Conservation (phyloP, 2,113 vertebrate species). For the Nyctibius bracteatus region DNA sequence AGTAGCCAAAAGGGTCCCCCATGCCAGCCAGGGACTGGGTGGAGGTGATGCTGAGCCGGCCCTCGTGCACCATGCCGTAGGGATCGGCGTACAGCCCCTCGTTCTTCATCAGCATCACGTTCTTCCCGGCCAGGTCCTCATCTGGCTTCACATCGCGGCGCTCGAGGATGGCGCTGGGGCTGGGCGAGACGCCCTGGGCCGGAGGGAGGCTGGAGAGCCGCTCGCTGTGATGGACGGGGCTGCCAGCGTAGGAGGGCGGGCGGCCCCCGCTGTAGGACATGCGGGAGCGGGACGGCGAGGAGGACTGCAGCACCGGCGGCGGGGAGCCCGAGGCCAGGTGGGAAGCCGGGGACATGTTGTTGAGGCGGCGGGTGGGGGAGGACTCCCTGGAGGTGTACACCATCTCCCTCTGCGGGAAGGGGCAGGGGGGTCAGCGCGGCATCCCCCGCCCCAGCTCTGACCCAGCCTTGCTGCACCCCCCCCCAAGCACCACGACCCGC, state of each 20-base stretch:
- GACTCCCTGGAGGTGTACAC: conserved; percentile 94
- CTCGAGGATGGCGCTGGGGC: conserved; percentile 96
- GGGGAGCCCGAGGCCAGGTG: conserved; percentile 73
- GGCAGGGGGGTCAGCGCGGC: fast-evolving
- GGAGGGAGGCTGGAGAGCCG: conserved; percentile 75
- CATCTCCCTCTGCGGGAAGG: conserved; percentile 86
- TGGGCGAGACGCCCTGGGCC: conserved; percentile 83
- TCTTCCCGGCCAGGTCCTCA: conserved; percentile 90
- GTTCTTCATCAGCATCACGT: conserved; percentile 91
- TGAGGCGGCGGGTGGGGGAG: conserved; percentile 92
- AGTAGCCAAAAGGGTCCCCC: conserved; percentile 90
- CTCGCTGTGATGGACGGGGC: conserved; percentile 80
- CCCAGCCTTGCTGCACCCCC: background rate
- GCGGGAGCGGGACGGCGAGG: conserved; percentile 91
- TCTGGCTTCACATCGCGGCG: conserved; percentile 96
- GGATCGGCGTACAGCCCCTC: conserved; percentile 93
- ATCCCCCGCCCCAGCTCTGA: background rate
- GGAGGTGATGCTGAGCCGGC: conserved; percentile 92
- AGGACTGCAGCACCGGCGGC: conserved; percentile 74
- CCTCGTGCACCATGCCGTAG: conserved; percentile 91
- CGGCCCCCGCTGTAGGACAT: conserved; percentile 91
- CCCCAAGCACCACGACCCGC: background rate
- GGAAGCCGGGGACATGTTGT: conserved; percentile 81
- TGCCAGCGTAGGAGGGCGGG: conserved; percentile 88
- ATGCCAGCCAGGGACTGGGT: conserved; percentile 87